A percentile compares a stretch with the other conserved stretches of the same genome.
Conservation (phyloP, 2,888 invertebrate species). For the Luperina nickerlii region DNA sequence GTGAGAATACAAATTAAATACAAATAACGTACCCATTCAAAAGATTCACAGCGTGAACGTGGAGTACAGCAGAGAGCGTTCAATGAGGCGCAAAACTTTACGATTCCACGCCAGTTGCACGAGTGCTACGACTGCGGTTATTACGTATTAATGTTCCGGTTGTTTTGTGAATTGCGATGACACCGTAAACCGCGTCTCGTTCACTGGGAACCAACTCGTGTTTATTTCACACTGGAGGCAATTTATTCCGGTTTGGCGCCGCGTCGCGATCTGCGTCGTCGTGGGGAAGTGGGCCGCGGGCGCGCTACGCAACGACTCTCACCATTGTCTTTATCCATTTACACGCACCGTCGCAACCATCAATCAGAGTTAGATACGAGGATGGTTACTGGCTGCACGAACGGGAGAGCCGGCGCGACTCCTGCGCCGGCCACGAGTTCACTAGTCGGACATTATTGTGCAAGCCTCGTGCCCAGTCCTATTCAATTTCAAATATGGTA, state of each 20-base stretch:
- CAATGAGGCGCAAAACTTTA: constrained; percentile 55
- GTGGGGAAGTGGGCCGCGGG: constrained; percentile 41
- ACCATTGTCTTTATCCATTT: constrained; percentile 73
- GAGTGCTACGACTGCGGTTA: constrained; percentile 34
- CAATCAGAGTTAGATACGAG: constrained; percentile 59
- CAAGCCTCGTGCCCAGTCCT: constrained; percentile 85
- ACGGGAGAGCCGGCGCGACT: constrained; percentile 65
- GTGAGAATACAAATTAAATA: constrained; percentile 15
- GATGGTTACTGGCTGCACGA: constrained; percentile 55
- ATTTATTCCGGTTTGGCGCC: constrained; percentile 48
- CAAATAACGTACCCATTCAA: constrained; percentile 49
- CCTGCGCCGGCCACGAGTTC: constrained; percentile 73
- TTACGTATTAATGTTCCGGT: constrained; percentile 52
- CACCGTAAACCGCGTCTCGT: constrained; percentile 37
- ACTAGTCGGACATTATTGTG: constrained; percentile 86
- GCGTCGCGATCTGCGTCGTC: constrained; percentile 31
- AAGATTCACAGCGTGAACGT: constrained; percentile 18
- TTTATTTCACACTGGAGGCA: constrained; percentile 49
- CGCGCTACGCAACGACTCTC: constrained; percentile 55
- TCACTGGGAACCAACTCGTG: constrained; percentile 46
- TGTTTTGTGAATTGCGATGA: constrained; percentile 38
- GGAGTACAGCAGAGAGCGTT: constrained; percentile 31
- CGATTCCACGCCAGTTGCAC: constrained; percentile 47
- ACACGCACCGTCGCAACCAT: constrained; percentile 59
- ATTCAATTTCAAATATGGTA: constrained; percentile 90